phyloP scores from a whole-genome alignment of 2,888 invertebrate species.

The Rhamnusium bicolor region DNA sequence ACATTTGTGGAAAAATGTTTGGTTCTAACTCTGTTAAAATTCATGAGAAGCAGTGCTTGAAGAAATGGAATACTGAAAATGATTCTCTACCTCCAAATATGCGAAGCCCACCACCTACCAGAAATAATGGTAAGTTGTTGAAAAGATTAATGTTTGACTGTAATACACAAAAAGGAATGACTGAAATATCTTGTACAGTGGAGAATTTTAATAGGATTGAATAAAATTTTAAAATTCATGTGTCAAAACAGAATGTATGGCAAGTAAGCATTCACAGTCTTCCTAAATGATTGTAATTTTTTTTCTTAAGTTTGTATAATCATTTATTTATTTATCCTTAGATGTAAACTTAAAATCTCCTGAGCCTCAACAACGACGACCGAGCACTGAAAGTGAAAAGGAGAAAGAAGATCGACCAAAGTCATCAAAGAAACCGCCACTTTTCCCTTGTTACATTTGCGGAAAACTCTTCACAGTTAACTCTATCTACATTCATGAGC shows the following conservation, averaged over 20 bases:
- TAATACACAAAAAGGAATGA: too few relatives aligned
- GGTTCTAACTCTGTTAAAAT: conserved; percentile 77
- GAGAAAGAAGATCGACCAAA: conserved; percentile 51
- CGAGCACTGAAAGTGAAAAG: conserved; percentile 20
- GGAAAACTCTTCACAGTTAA: conserved; percentile 77
- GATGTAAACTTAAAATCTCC: conserved; percentile 23
- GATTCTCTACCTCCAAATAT: conserved; percentile 72
- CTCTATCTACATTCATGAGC: conserved; percentile 78
- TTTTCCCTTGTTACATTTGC: conserved; percentile 77
- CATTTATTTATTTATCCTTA: conserved; percentile 8
- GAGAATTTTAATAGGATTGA: too few relatives aligned
- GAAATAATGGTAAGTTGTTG: conserved; percentile 40
- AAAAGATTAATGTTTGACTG: not conserved
- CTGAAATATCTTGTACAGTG: too few relatives aligned
- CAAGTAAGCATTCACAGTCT: too few relatives aligned
- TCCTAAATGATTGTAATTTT: too few relatives aligned
- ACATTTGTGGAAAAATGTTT: conserved; percentile 79
- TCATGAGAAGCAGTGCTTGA: conserved; percentile 80
- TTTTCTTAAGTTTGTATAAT: not conserved
- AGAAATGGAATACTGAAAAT: conserved; percentile 77
- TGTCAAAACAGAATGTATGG: too few relatives aligned
- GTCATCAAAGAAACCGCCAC: conserved; percentile 59
- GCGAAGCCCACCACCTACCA: conserved; percentile 52
- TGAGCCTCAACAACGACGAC: conserved; percentile 14
- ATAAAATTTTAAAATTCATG: too few relatives aligned